These are phyloP conservation scores for Axinella damicornis DNA, from an alignment of 37 sponge, comb jelly and placozoan species.

Conservation along the genomic window DNA sequence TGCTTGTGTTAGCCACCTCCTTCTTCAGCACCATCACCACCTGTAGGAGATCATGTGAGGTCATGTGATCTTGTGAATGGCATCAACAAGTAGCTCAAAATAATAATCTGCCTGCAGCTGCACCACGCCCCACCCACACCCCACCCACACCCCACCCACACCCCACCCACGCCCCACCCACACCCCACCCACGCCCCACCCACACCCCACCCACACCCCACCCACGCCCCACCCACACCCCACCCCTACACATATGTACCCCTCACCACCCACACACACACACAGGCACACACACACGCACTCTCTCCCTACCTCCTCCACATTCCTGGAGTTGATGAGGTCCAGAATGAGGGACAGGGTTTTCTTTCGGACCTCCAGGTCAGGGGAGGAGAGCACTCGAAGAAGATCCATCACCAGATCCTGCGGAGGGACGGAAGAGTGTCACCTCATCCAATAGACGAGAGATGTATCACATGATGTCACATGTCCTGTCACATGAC, in stretches of 20 bases:
- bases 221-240: too few species aligned
- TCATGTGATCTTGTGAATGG: too few species aligned
- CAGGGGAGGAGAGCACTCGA: conserved; percentile 88
- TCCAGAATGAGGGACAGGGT: conserved; percentile 93
- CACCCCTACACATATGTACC: too few species aligned
- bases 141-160: not conserved
- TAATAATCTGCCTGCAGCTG: too few species aligned
- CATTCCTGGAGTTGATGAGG: conserved; percentile 87
- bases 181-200: too few species aligned
- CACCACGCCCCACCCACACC: not conserved
- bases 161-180: too few species aligned
- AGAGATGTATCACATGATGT: not conserved
- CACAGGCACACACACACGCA: too few species aligned
- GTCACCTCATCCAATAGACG: not conserved
- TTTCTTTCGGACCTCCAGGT: conserved; percentile 96
- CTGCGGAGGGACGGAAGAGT: conserved; percentile 12
- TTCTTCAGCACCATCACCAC: conserved; percentile 94
- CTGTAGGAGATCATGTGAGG: too few species aligned
- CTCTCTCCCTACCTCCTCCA: conserved; percentile 98
- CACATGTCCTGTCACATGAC: not conserved
- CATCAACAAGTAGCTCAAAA: too few species aligned
- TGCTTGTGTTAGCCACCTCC: conserved; percentile 89
- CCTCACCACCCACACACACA: too few species aligned
- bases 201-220: too few species aligned
- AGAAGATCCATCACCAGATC: conserved; percentile 98